Conservation (phyloP, 2,888 invertebrate species). For the Taenaris catops region DNA sequence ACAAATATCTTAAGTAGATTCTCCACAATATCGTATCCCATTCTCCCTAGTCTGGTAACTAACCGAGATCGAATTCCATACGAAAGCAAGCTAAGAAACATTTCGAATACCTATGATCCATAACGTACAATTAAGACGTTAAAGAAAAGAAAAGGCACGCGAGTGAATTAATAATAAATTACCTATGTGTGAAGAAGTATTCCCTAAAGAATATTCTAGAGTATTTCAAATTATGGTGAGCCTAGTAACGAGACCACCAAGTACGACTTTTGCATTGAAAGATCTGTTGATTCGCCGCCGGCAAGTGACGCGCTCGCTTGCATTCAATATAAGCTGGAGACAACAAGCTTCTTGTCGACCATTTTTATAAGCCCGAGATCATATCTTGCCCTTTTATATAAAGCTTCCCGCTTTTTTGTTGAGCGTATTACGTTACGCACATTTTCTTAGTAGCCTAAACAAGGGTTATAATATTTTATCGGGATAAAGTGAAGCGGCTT, state of each 20-base stretch:
- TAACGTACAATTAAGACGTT: too few relatives aligned
- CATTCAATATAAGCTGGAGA: constrained; percentile 60
- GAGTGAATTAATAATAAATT: too few relatives aligned
- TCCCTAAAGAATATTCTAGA: too few relatives aligned
- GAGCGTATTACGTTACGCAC: constrained; percentile 9
- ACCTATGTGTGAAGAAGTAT: too few relatives aligned
- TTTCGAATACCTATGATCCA: too few relatives aligned
- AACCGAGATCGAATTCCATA: too few relatives aligned
- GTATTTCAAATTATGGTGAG: constrained; percentile 3
- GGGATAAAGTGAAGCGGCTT: too few relatives aligned
- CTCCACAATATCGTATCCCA: too few relatives aligned
- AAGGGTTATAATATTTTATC: not conserved
- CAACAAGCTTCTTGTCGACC: constrained; percentile 32
- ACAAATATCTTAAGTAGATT: too few relatives aligned
- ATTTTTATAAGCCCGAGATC: constrained; percentile 20
- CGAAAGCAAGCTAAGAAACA: too few relatives aligned
- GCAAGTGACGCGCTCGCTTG: constrained; percentile 41
- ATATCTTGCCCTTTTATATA: constrained; percentile 12
- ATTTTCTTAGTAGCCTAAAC: not conserved
- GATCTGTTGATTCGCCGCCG: constrained; percentile 57
- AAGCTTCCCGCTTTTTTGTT: constrained; percentile 8
- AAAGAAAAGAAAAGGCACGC: too few relatives aligned
- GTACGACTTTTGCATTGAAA: constrained; percentile 42
- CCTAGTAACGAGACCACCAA: constrained; percentile 46
- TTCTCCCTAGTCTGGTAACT: too few relatives aligned